Conservation (phyloP, 1,140 invertebrate genomes). For the Drosophila bocqueti region DNA sequence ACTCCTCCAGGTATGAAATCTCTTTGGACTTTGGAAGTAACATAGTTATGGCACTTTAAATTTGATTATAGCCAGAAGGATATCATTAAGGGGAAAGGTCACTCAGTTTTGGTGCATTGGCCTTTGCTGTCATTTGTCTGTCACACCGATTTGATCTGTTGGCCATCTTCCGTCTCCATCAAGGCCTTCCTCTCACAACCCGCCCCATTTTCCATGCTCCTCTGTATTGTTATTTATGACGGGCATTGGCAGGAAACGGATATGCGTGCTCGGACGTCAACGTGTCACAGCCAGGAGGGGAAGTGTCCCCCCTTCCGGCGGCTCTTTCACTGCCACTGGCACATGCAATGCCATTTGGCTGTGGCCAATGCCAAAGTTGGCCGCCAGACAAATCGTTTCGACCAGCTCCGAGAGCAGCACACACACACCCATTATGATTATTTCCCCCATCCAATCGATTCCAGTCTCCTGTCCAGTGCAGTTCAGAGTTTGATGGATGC, state of each 20-base stretch:
- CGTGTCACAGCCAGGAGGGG: slow-evolving; percentile 50
- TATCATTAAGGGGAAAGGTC: slow-evolving; percentile 10
- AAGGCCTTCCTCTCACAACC: neutral
- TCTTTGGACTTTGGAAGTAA: too few relatives aligned
- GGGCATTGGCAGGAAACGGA: slow-evolving; percentile 66
- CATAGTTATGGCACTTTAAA: neutral
- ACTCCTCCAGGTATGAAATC: neutral
- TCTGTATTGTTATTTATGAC: slow-evolving; percentile 72
- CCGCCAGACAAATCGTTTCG: slow-evolving; percentile 64
- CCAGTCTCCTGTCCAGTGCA: neutral
- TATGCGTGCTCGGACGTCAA: slow-evolving; percentile 63
- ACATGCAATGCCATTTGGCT: slow-evolving; percentile 40
- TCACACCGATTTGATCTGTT: slow-evolving; percentile 43
- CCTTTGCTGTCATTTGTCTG: slow-evolving; percentile 29
- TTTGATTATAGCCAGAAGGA: neutral
- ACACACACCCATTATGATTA: slow-evolving; percentile 1
- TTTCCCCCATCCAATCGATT: slow-evolving; percentile 10
- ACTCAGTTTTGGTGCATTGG: slow-evolving; percentile 7
- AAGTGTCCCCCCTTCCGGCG: slow-evolving; percentile 21
- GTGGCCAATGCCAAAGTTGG: slow-evolving; percentile 41
- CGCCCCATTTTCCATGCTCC: neutral
- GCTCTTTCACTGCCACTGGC: slow-evolving; percentile 18
- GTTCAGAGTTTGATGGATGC: slow-evolving; percentile 45
- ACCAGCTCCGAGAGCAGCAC: slow-evolving; percentile 6
- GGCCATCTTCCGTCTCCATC: slow-evolving; percentile 1